Evolutionary conservation across 2,113 vertebrate genomes (phyloP).

Genomic region (Phoxinus phoxinus): DNA sequence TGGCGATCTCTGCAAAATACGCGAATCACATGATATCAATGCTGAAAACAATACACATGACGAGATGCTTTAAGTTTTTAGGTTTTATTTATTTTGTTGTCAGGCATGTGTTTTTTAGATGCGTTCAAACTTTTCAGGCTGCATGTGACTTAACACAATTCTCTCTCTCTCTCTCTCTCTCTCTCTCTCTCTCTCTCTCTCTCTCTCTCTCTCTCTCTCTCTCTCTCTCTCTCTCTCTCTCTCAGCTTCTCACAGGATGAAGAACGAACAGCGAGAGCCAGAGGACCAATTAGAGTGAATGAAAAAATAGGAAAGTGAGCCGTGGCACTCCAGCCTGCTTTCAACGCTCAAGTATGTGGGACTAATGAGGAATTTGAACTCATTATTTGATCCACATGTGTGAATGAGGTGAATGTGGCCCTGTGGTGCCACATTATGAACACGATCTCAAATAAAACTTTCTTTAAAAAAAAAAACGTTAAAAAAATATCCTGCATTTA

Average conservation of each 20-base stretch:
- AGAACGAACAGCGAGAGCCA: background rate
- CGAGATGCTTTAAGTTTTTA: too few species aligned
- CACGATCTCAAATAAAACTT: background rate
- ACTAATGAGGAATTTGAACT: background rate
- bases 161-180: background rate
- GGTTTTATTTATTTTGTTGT: background rate
- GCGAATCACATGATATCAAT: background rate
- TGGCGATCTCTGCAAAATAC: constrained; percentile 83
- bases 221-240: background rate
- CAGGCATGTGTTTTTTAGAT: background rate
- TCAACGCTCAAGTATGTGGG: background rate
- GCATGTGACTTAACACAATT: background rate
- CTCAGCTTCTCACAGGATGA: background rate
- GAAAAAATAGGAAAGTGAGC: background rate
- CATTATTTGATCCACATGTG: background rate
- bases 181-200: background rate
- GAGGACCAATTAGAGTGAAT: constrained; percentile 5
- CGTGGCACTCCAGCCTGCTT: background rate
- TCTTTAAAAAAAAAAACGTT: too few species aligned
- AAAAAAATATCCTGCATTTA: too few species aligned
- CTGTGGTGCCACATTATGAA: background rate
- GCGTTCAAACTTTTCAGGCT: background rate
- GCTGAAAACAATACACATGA: background rate
- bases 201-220: background rate
- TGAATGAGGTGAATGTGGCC: background rate